phyloP scores from a whole-genome alignment of 2,888 invertebrate genomes.

The Pherbina coryleti region DNA sequence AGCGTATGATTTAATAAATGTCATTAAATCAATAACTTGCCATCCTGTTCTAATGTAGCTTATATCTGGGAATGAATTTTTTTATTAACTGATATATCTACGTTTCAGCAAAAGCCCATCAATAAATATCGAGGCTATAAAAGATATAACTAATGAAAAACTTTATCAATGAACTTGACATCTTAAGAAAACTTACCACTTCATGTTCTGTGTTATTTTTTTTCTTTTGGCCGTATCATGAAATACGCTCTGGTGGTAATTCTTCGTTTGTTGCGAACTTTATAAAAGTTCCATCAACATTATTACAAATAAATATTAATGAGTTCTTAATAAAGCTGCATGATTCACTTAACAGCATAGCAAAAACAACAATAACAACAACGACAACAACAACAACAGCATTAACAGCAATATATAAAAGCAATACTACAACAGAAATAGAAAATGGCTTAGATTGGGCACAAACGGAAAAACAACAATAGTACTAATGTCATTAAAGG shows the following conservation, averaged over 20 bases:
- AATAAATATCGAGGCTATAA: no score
- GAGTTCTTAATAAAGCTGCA: constrained; percentile 49
- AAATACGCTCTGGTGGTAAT: not conserved
- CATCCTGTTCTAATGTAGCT: no score
- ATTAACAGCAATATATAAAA: not conserved
- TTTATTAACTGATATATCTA: not conserved
- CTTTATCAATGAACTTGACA: constrained; percentile 27
- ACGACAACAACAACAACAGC: not conserved
- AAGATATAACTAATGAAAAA: constrained; percentile 4
- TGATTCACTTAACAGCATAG: constrained; percentile 41
- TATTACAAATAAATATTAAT: constrained; percentile 42
- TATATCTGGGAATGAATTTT: not conserved
- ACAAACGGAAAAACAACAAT: not conserved
- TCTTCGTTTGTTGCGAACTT: constrained; percentile 5
- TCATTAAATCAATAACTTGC: no score
- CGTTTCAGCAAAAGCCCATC: no score
- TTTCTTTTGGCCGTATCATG: not conserved
- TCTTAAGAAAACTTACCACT: not conserved
- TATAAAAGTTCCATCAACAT: constrained; percentile 15
- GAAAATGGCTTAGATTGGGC: constrained; percentile 26
- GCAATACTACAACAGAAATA: not conserved
- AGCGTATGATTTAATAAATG: no score
- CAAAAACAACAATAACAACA: constrained; percentile 10
- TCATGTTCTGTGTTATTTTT: not conserved
- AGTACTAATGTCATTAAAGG: not conserved